These are phyloP conservation scores for Eulithis testata DNA, from an alignment of 2,888 invertebrate species.

Conservation along the genomic window DNA sequence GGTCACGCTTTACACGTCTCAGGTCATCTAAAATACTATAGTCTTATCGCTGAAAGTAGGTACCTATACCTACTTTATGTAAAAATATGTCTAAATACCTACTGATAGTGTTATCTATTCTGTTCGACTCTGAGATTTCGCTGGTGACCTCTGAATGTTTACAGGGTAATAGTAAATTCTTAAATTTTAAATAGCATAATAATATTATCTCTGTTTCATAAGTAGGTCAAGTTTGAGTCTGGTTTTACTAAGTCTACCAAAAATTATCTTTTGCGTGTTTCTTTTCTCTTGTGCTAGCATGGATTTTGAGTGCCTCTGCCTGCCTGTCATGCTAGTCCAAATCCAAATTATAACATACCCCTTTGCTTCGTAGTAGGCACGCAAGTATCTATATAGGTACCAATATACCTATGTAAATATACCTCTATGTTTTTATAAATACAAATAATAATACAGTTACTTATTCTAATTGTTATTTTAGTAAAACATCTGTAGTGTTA, in stretches of 20 bases:
- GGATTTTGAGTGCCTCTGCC: too few species aligned
- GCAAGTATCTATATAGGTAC: too few species aligned
- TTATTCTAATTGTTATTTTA: too few species aligned
- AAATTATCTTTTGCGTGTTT: too few species aligned
- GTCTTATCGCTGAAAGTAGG: constrained; percentile 18
- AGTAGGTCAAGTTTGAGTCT: constrained; percentile 29
- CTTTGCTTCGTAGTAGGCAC: too few species aligned
- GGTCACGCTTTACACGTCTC: constrained; percentile 26
- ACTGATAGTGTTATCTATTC: constrained; percentile 1
- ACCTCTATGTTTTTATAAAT: too few species aligned
- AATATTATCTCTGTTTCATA: constrained; percentile 9
- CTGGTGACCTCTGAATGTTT: constrained; percentile 19
- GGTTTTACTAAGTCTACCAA: neutral
- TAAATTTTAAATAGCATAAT: constrained; percentile 8
- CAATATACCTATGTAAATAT: too few species aligned
- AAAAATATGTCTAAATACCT: neutral
- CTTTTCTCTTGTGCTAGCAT: too few species aligned
- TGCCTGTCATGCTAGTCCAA: too few species aligned
- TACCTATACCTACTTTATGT: neutral
- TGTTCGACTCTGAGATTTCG: constrained; percentile 9
- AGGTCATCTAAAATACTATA: constrained; percentile 32
- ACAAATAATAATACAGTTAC: too few species aligned
- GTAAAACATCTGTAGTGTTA: neutral
- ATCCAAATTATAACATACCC: too few species aligned
- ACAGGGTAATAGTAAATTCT: neutral